A percentile compares a stretch with the other conserved stretches of the same genome.
Conservation (phyloP, 1,140 invertebrate genomes). For the Medauroidea extradentata region DNA sequence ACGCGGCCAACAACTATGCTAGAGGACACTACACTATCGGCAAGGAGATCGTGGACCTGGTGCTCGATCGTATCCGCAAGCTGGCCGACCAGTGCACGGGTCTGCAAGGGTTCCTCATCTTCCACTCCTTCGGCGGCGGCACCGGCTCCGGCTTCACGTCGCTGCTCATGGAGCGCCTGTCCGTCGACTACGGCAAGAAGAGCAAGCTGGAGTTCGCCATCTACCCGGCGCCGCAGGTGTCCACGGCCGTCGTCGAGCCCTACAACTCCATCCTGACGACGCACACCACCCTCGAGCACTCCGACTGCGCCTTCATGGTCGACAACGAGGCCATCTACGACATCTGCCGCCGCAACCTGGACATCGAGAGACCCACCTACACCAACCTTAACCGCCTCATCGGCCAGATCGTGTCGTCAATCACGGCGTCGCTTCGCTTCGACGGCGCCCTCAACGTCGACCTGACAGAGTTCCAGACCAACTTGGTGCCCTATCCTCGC, state of each 20-base stretch:
- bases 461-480: constrained; percentile 83
- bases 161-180: constrained; percentile 80
- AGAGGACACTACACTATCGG: constrained; percentile 84
- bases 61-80: too few relatives aligned
- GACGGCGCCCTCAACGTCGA: too few relatives aligned
- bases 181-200: constrained; percentile 85
- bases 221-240: constrained; percentile 86
- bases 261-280: constrained; percentile 85
- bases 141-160: constrained; percentile 85
- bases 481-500: constrained; percentile 79
- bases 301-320: too few relatives aligned
- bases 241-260: constrained; percentile 84
- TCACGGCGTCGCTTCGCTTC: constrained; percentile 80
- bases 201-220: too few relatives aligned
- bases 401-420: constrained; percentile 82
- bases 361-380: constrained; percentile 82
- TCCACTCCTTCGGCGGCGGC: constrained; percentile 87
- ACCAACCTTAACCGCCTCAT: constrained; percentile 74
- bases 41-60: constrained; percentile 78
- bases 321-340: too few relatives aligned
- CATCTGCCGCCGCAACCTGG: too few relatives aligned
- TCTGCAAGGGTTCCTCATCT: constrained; percentile 79
- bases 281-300: too few relatives aligned
- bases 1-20: too few relatives aligned
- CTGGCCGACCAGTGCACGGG: too few relatives aligned